Base-by-base conservation (phyloP, 2,113 vertebrate genomes). In the Bubo scandiacus region DNA sequence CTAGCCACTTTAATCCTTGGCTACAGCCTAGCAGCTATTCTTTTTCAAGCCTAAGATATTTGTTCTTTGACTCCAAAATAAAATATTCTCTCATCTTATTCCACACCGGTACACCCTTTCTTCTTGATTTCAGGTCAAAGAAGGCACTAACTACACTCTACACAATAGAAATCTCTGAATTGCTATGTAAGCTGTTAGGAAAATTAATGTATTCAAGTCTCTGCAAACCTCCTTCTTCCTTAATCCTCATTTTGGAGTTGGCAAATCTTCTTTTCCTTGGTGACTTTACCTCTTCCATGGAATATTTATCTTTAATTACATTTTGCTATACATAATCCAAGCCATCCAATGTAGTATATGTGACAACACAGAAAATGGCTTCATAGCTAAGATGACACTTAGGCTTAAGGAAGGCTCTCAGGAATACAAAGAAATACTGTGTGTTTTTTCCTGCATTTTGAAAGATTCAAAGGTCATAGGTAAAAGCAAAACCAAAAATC, bases 251-350 rank as follows among this genome's bases (percentile, higher is more conserved):
- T 95, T 94, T 32, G 16, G 73, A 25, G 26, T 12, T 75, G 61
- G 83, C 40, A 97, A 92, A 97, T 97, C 96, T 93, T 82, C 88
- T 95, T 96, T 95, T 96, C 84, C 89, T 85, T 94, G 70, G 81
- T 91, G 83, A 75, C 15, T 92, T 26, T 91, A 87, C 91, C 74
- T 92, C 73, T 81, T 22, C 62, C 0, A 0, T 85, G 78, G 65
- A 97, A 68, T 92, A 81, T 17, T 52, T 79, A 29, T 70, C 81
- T 91, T 95, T 95, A 97, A 97, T 97, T 97, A 92, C 62, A 70
- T 95, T 97, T 90, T 94, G 62, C 81, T 77, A 4, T 70, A 70
- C 66, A 63, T 87, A 95, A 97, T 94, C 81, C 89, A 65, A 89
- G 78, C 54, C 58, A 47, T 85, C 30, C 83, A 22, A 8, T n/a